phyloP scores from a whole-genome alignment of 2,888 invertebrate species.

The Megaustenia siamemsis region DNA sequence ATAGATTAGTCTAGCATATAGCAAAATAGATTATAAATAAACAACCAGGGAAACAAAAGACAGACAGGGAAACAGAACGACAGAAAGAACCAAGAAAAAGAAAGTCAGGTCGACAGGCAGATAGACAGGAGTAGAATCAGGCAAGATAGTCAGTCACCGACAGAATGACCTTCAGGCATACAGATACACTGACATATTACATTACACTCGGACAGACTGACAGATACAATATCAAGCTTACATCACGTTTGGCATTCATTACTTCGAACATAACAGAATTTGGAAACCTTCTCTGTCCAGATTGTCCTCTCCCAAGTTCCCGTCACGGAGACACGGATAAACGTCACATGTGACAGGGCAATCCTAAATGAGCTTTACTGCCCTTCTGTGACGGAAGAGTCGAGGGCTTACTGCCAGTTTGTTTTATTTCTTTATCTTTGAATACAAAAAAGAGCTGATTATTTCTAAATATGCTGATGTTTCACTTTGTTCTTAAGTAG shows the following conservation, averaged over 20 bases:
- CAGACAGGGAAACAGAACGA: neutral
- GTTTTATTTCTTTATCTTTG: too few species aligned
- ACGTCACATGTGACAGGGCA: slow-evolving; percentile 12
- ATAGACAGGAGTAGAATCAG: neutral
- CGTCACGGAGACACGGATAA: slow-evolving; percentile 6
- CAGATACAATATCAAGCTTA: too few species aligned
- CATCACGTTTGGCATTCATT: neutral
- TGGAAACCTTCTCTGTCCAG: neutral
- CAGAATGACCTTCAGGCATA: neutral
- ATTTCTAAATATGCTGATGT: too few species aligned
- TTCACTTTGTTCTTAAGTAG: too few species aligned
- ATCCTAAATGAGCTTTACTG: slow-evolving; percentile 11
- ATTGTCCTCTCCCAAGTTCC: neutral
- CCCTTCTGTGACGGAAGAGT: neutral
- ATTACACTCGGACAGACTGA: neutral
- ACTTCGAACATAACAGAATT: neutral
- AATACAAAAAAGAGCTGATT: too few species aligned
- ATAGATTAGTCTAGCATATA: too few species aligned
- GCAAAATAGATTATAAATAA: too few species aligned
- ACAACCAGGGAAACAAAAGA: too few species aligned
- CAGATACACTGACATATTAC: neutral
- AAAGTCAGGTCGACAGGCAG: neutral
- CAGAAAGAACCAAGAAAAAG: too few species aligned
- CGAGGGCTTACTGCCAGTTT: neutral
- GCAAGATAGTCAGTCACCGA: neutral